phyloP scores from a whole-genome alignment of 1,140 invertebrate genomes.

The Mamestra configurata region DNA sequence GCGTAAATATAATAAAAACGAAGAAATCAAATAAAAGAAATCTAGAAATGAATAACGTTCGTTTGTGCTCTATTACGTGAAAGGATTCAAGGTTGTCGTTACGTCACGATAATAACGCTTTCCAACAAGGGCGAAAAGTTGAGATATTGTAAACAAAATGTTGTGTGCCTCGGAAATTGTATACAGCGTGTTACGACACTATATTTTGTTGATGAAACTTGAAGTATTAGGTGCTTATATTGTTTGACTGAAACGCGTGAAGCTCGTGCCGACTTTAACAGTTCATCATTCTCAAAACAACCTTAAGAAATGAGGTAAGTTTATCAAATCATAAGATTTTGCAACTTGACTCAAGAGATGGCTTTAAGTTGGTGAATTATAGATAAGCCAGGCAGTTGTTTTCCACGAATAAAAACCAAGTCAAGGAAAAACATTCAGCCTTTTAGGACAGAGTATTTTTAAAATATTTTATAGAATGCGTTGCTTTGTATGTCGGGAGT shows the following conservation, averaged over 20 bases:
- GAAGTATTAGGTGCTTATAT: neutral
- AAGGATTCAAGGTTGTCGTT: neutral
- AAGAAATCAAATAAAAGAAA: constrained; percentile 15
- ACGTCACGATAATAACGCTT: neutral
- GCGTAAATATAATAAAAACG: constrained; percentile 32
- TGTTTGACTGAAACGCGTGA: neutral
- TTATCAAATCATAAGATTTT: constrained; percentile 22
- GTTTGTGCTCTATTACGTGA: neutral
- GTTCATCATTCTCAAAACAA: neutral
- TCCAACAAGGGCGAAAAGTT: neutral
- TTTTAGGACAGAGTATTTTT: neutral
- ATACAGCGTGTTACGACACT: neutral
- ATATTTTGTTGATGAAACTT: neutral
- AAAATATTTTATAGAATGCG: too few species aligned
- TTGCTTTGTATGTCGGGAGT: too few species aligned
- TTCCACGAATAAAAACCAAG: neutral
- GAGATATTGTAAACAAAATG: constrained; percentile 11
- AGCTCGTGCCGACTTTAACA: constrained; percentile 2
- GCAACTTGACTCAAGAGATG: neutral
- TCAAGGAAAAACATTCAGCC: neutral
- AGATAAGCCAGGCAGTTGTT: neutral
- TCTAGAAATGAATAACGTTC: constrained; percentile 8
- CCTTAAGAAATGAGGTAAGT: constrained; percentile 12
- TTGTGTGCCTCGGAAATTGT: neutral
- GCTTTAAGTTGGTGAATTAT: neutral